Conservation (phyloP, 2,113 vertebrate genomes). For the Mesitornis unicolor region DNA sequence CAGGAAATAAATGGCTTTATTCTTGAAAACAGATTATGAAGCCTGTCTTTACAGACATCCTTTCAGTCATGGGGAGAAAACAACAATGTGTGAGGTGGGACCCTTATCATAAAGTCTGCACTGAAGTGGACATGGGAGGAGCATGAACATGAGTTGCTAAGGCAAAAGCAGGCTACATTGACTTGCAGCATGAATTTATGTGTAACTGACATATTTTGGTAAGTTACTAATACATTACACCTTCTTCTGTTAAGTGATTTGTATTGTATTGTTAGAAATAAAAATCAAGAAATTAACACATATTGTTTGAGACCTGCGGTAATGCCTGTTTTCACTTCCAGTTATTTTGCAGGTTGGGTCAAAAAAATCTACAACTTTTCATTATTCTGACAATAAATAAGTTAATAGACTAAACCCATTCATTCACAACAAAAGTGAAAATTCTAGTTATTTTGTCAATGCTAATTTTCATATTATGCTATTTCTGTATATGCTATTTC, state of each 20-base stretch:
- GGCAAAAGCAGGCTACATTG: neutral
- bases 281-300: neutral
- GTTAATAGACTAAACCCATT: neutral
- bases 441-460: neutral
- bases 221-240: neutral
- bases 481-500: neutral
- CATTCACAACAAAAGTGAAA: neutral
- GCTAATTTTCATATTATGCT: neutral
- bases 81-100: fast-evolving
- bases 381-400: neutral
- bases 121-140: neutral
- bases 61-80: neutral
- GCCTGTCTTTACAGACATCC: neutral
- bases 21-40: neutral
- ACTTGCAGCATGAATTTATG: neutral
- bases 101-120: neutral
- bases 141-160: neutral
- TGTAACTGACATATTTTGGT: neutral
- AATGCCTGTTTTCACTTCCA: neutral
- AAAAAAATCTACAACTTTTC: neutral
- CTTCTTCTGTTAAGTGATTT: neutral
- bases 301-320: neutral
- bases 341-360: neutral
- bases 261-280: neutral
- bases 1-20: neutral